Evolutionary conservation across 2,888 invertebrate genomes (phyloP).

Genomic region (Synergus gifuensis): DNA sequence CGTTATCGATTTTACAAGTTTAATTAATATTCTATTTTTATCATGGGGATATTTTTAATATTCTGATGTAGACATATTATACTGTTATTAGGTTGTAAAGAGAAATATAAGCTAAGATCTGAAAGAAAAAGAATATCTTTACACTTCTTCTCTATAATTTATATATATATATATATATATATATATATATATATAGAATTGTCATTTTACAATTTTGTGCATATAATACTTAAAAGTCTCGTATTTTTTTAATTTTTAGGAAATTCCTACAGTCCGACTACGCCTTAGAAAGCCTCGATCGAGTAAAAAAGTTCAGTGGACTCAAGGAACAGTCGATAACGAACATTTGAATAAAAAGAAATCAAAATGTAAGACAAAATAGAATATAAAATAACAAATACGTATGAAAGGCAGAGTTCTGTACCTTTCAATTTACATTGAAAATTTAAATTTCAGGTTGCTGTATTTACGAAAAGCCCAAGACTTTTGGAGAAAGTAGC

Average conservation of each 20-base stretch:
- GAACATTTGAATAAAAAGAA: constrained; percentile 97
- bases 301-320: constrained; percentile 92
- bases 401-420: not conserved
- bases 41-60: not conserved
- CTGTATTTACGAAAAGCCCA: constrained; percentile 96
- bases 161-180: no score
- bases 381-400: not conserved
- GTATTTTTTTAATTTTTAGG: constrained; percentile 70
- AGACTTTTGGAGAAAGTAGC: constrained; percentile 92
- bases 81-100: not conserved
- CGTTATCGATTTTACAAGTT: not conserved
- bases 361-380: constrained; percentile 90
- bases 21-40: not conserved
- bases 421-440: constrained; percentile 33
- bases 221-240: not conserved
- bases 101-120: not conserved
- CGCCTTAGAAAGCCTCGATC: constrained; percentile 85
- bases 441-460: constrained; percentile 84
- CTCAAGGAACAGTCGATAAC: constrained; percentile 94
- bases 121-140: not conserved
- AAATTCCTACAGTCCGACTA: constrained; percentile 82
- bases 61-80: not conserved
- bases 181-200: not conserved
- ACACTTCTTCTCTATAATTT: not conserved
- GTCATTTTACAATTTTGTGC: not conserved